Evolutionary conservation across 2,888 invertebrate species (phyloP).

Genomic region (Carcina quercana): DNA sequence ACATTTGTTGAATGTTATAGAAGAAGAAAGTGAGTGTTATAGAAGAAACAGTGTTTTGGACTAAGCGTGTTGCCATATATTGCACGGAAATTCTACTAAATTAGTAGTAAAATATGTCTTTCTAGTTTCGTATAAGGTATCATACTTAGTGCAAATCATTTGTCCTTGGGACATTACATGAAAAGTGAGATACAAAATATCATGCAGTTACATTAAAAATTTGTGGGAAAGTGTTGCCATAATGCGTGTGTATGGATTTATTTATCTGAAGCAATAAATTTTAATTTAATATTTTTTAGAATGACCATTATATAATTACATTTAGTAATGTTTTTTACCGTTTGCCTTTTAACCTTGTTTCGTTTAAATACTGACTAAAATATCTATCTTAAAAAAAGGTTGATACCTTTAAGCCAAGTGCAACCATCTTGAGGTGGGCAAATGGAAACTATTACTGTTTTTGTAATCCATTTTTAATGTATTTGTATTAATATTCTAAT

Average conservation of each 20-base stretch:
- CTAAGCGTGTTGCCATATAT: not conserved
- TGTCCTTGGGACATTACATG: conserved; percentile 4
- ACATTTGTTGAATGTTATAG: conserved; percentile 19
- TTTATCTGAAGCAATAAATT: not conserved
- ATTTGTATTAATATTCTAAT: no score
- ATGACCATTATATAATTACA: no score
- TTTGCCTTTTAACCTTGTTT: no score
- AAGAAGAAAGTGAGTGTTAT: no score
- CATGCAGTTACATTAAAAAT: conserved; percentile 5
- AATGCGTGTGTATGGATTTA: not conserved
- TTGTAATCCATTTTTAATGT: no score
- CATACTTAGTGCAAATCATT: conserved; percentile 1
- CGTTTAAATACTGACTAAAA: no score
- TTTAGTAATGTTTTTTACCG: no score
- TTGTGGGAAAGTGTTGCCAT: not conserved
- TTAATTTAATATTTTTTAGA: no score
- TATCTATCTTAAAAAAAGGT: no score
- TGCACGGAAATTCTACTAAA: not conserved
- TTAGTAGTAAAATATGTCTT: not conserved
- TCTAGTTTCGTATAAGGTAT: not conserved
- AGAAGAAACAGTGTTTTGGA: conserved; percentile 5
- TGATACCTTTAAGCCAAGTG: no score
- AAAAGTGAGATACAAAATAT: conserved; percentile 5
- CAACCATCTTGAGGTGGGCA: no score
- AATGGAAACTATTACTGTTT: no score